A percentile compares a stretch with the other conserved stretches of the same genome.
These are phyloP conservation scores for Andricus grossulariae DNA, from an alignment of 1,140 invertebrate genomes.

Conservation along the genomic window DNA sequence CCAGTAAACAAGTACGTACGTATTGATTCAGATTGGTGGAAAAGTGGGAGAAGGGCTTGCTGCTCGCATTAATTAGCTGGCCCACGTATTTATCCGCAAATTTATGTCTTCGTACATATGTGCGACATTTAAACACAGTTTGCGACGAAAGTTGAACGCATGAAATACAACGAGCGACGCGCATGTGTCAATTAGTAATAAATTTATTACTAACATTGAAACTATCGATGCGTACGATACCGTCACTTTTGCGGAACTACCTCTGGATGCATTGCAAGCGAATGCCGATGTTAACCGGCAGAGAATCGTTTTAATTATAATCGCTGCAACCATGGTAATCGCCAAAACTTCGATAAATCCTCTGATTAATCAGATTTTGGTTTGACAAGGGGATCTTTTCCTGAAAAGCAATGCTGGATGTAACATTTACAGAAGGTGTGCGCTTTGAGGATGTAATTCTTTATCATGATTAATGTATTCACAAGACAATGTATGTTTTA, in stretches of 20 bases:
- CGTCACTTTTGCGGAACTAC: constrained; percentile 14
- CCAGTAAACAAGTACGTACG: constrained; percentile 69
- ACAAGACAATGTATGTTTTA: no score
- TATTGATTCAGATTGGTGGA: constrained; percentile 63
- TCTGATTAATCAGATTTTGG: no score
- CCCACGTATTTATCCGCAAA: constrained; percentile 67
- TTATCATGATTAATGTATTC: no score
- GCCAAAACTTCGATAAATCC: no score
- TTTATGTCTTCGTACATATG: constrained; percentile 67
- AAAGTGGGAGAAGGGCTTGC: constrained; percentile 37
- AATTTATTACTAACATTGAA: constrained; percentile 59
- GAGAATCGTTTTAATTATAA: constrained; percentile 18
- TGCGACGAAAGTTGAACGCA: constrained; percentile 59
- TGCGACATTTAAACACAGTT: constrained; percentile 37
- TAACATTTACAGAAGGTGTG: no score
- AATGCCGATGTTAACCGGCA: neutral
- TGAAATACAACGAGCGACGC: constrained; percentile 61
- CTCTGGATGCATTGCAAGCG: constrained; percentile 9
- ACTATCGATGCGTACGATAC: constrained; percentile 25
- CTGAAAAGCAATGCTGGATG: no score
- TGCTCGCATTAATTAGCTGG: constrained; percentile 63
- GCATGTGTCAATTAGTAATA: constrained; percentile 67
- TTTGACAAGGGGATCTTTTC: no score
- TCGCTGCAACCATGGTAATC: neutral
- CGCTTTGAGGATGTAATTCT: no score